A percentile compares a stretch with the other conserved stretches of the same genome.
Evolutionary conservation across 2,113 vertebrate species (phyloP).

Genomic region (Pomatorhinus ruficollis): DNA sequence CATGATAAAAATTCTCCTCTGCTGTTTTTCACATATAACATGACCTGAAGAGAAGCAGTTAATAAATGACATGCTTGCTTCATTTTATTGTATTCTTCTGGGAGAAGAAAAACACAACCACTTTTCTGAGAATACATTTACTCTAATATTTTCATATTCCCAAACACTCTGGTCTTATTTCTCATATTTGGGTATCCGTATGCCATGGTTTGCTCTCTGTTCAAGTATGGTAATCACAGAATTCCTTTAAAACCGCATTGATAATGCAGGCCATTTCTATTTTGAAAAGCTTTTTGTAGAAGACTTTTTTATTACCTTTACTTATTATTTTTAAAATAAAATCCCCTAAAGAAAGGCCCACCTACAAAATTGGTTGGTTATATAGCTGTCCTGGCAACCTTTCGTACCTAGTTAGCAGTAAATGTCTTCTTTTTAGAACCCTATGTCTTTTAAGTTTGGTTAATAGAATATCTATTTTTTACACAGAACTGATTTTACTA

Average conservation of each 20-base stretch:
- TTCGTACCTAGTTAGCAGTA: background rate
- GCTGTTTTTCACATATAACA: background rate
- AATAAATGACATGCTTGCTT: background rate
- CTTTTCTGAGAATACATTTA: background rate
- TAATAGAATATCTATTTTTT: background rate
- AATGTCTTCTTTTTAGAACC: background rate
- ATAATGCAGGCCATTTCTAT: background rate
- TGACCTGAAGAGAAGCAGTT: background rate
- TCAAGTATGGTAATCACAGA: background rate
- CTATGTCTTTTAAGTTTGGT: background rate
- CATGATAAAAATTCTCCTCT: background rate
- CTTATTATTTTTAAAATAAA: background rate
- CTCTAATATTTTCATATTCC: background rate
- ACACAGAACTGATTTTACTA: background rate
- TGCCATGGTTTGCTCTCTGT: background rate
- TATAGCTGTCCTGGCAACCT: background rate
- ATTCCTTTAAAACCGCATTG: background rate
- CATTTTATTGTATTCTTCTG: background rate
- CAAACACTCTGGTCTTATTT: background rate
- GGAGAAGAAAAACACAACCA: background rate
- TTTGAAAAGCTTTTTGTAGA: conserved; percentile 2
- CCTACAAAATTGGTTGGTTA: background rate
- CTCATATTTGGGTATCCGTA: background rate
- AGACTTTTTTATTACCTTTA: background rate
- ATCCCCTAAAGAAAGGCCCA: background rate